A percentile compares a stretch with the other conserved stretches of the same genome.
Evolutionary conservation across 2,888 invertebrate genomes (phyloP).

Genomic region (Eupithecia centaureata): DNA sequence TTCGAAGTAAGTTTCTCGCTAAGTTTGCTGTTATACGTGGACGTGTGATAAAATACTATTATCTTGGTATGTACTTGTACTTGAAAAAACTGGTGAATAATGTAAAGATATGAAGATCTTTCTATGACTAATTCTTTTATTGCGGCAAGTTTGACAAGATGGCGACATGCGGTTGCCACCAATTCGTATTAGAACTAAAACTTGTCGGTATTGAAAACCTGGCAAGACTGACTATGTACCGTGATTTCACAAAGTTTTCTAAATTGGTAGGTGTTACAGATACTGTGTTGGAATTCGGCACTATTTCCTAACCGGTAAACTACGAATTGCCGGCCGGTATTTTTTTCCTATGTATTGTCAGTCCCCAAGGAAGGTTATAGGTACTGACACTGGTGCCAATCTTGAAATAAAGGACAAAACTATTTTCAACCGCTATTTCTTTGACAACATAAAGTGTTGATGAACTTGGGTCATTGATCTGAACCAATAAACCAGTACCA

Average conservation of each 20-base stretch:
- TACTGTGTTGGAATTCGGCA: neutral
- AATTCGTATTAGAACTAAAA: constrained; percentile 59
- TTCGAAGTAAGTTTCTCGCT: constrained; percentile 92
- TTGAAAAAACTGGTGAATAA: constrained; percentile 51
- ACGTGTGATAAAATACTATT: constrained; percentile 54
- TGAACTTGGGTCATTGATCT: neutral
- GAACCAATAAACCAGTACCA: neutral
- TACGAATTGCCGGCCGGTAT: constrained; percentile 47
- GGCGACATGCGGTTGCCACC: constrained; percentile 81
- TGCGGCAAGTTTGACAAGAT: constrained; percentile 82
- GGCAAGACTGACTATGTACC: neutral
- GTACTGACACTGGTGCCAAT: neutral
- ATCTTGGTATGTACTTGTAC: constrained; percentile 51
- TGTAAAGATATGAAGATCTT: constrained; percentile 54
- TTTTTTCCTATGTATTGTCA: constrained; percentile 1
- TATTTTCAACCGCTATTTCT: neutral
- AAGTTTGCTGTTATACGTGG: constrained; percentile 57
- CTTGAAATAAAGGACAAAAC: neutral
- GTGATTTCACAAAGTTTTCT: neutral
- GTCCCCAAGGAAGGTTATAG: neutral
- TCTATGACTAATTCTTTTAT: constrained; percentile 68
- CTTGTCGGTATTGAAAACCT: constrained; percentile 16
- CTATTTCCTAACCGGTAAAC: neutral
- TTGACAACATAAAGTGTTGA: neutral
- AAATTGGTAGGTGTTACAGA: neutral